Evolutionary conservation across 2,888 invertebrate species (phyloP), one percentile per base, ranked within the genome.

Genomic region (Lasius platythorax): DNA sequence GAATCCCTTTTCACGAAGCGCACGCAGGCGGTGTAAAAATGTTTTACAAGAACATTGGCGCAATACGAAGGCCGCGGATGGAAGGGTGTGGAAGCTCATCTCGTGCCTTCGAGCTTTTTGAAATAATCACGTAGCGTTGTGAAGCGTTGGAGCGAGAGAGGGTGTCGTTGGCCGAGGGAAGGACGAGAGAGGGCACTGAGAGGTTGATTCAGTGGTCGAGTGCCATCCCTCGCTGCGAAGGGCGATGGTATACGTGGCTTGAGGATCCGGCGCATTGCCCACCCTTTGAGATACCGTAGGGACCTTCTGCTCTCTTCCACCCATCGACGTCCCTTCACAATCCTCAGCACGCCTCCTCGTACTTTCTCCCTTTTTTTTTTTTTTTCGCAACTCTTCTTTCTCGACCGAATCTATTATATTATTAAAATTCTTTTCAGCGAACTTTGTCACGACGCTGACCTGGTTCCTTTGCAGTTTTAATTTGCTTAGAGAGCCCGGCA

Each of bases 71-170:
- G 37, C n/a, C 43, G n/a, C 18, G 74, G 74, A 56, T 37, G 40
- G 37, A 12, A 68, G 70, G 72, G 23, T 40, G 23, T 40, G 79
- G 75, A 37, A 82, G 85, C 88, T 92, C 90, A 87, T 91, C 92
- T 89, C 88, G 84, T 89, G 91, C 84, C 88, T 91, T 85, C 61
- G 85, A 92, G 92, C 90, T 91, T 93, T 93, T 93, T 92, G 89
- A 92, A 94, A 93, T 93, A 93, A 93, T 93, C 93, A 93, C 93
- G 93, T 93, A 93, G 92, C 91, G 92, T 93, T 92, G 88, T 90
- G 91, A 91, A 90, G 91, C 92, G 90, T 88, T 83, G 82, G 85
- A 87, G 89, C 84, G 85, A 85, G 85, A 87, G 87, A 87, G 89
- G 85, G 86, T 88, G 86, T 66, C 74, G 87, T 82, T 76, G 85